Evolutionary conservation across 2,797 vertebrate genomes (phyloP), one percentile per base, ranked within the genome.

Genomic region (Acomys russatus): DNA sequence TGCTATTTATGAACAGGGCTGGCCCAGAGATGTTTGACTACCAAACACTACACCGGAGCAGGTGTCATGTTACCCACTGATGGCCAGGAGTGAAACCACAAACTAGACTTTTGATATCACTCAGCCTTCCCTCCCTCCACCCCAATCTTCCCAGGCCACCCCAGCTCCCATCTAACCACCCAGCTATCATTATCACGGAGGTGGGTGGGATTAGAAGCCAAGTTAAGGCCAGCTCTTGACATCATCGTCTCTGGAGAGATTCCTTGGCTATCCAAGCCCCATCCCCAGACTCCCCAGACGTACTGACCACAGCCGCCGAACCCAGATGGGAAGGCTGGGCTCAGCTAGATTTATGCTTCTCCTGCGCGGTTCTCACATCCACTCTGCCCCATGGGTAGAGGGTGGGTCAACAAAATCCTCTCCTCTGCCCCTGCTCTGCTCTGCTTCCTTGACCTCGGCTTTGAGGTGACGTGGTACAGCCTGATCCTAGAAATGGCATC

Each of bases 381-480:
- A 0, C 30, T 51, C 86, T 92, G 74, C 80, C 91, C 90, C 88
- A 9, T 15, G 77, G 94, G 93, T 85, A 79, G 70, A 95, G 63
- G 88, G 73, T 91, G 86, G 64, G 90, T n/a, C 88, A 6, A 30
- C 17, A 8, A 28, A 79, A 38, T 63, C 59, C 33, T 85, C 64
- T 64, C 63, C 78, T 83, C 74, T 22, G 70, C 44, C 64, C 84
- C 95, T 5, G 12, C 44, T 22, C 33, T 4, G 17, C 84, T 61
- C 74, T 3, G 4, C 38, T 54, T 59, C 80, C 66, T 63, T 12
- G 70, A 94, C 93, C 96, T 44, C 3, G 54, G 85, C 88, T 93
- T 33, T 9, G 6, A 89, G 80, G 86, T 95, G 96, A 97, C 92
- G 76, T 63, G 74, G 54, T 78, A n/a, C 77, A 97, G 94, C 73